Evolutionary conservation across 2,113 vertebrate species (phyloP), one percentile per base, ranked within the genome.

Genomic region (Cygnus atratus): DNA sequence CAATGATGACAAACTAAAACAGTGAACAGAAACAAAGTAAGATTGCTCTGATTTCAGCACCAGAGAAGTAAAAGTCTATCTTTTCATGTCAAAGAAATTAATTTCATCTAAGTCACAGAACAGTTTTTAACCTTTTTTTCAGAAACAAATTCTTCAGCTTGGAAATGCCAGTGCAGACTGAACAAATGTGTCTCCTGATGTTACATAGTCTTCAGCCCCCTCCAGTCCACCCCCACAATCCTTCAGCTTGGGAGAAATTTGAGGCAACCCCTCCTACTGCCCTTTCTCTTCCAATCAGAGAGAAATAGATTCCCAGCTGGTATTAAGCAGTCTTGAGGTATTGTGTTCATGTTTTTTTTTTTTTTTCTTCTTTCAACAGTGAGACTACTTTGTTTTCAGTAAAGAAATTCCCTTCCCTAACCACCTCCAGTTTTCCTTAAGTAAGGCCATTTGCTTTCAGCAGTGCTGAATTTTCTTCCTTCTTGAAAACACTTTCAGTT

Each of bases 121-220:
- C 89, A 97, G 91, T 96, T 96, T 96, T 96, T 97, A 97, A 97
- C 96, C 96, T 96, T 97, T 97, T 91, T 94, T 96, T 11, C 70
- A 96, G 93, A 96, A 96, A 96, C 91, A 95, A 95, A 90, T 94
- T 96, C 87, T 93, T 95, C 92, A 92, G 70, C 89, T 95, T 96
- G 84, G 73, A 97, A 97, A 97, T 95, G 95, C 90, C 96, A 97
- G 82, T 76, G 88, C 80, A 94, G 76, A 84, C 79, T 95, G 96
- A 97, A 97, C 95, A 97, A 97, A 97, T 96, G 96, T 82, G 61
- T 94, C 94, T 96, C 95, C 96, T 94, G 96, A 96, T 96, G 96
- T 93, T 96, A 94, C 82, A 92, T 50, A 96, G 91, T 91, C 88
- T 93, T 93, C 94, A 96, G 63, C 92, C 93, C 85, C 82, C 85